phyloP scores from a whole-genome alignment of 2,888 invertebrate species.

The Drosophila paranaensis region DNA sequence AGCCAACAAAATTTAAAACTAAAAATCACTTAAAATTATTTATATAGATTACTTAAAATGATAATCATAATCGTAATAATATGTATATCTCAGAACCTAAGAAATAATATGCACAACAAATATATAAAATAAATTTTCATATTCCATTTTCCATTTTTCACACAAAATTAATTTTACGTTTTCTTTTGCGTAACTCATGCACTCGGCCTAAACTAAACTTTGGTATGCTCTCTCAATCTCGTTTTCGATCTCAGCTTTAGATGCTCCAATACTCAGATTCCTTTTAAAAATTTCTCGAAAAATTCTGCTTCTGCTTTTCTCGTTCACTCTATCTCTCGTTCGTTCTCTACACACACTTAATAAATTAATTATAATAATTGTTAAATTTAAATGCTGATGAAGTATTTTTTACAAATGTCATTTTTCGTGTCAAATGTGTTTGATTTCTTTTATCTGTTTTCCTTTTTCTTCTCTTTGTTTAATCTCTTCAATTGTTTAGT shows the following conservation, averaged over 20 bases:
- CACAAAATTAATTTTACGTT: slow-evolving; percentile 35
- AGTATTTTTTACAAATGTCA: slow-evolving; percentile 80
- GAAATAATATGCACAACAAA: slow-evolving; percentile 58
- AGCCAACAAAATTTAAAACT: slow-evolving; percentile 17
- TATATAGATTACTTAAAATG: slow-evolving; percentile 16
- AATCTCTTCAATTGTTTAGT: slow-evolving; percentile 24
- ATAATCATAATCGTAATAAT: slow-evolving; percentile 35
- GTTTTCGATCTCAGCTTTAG: not conserved
- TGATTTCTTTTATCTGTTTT: slow-evolving; percentile 28
- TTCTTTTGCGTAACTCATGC: slow-evolving; percentile 49
- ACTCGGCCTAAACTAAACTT: slow-evolving; percentile 71
- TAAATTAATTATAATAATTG: slow-evolving; percentile 68
- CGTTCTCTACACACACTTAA: slow-evolving; percentile 40
- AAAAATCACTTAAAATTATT: slow-evolving; percentile 14
- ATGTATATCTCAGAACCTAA: slow-evolving; percentile 36
- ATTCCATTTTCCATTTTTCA: slow-evolving; percentile 14
- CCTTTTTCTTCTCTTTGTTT: slow-evolving; percentile 25
- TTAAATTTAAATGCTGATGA: slow-evolving; percentile 81
- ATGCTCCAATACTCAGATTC: slow-evolving; percentile 8
- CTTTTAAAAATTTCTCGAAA: slow-evolving; percentile 26
- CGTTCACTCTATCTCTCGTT: not conserved
- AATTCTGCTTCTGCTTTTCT: slow-evolving; percentile 13
- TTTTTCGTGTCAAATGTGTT: slow-evolving; percentile 69
- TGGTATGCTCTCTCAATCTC: slow-evolving; percentile 64
- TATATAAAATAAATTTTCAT: slow-evolving; percentile 15